Evolutionary conservation across 2,113 vertebrate genomes (phyloP).

Genomic region (Coturnix japonica): DNA sequence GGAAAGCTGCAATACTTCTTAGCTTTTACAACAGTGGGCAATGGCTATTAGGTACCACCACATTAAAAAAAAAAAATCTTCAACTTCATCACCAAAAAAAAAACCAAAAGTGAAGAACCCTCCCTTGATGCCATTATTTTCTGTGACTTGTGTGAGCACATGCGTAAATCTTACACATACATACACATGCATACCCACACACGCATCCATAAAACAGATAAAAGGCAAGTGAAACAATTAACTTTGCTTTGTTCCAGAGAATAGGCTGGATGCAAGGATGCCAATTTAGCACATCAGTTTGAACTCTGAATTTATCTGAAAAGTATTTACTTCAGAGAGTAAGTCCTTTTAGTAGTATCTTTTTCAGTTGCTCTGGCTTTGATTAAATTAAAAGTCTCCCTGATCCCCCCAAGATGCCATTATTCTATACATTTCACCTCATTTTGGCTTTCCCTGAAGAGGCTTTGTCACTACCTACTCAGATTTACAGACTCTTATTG

Average conservation of each 20-base stretch:
- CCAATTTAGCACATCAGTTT: constrained; percentile 10
- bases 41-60: constrained; percentile 15
- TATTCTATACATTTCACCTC: constrained; percentile 58
- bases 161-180: not conserved
- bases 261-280: constrained; percentile 12
- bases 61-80: not conserved
- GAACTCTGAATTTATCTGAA: constrained; percentile 34
- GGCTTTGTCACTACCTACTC: constrained; percentile 59
- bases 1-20: constrained; percentile 41
- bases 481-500: constrained; percentile 65
- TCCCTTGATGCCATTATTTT: not conserved
- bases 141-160: constrained; percentile 2
- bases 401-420: constrained; percentile 16
- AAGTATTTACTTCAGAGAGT: constrained; percentile 29
- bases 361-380: constrained; percentile 45
- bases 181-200: not conserved
- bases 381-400: constrained; percentile 42
- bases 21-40: constrained; percentile 49
- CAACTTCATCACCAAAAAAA: not conserved
- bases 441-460: constrained; percentile 36
- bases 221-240: constrained; percentile 53
- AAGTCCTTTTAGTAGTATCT: constrained; percentile 51
- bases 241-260: constrained; percentile 53
- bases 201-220: constrained; percentile 19
- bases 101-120: not conserved